Evolutionary conservation across 1,140 invertebrate genomes (phyloP).

Genomic region (Luehdorfia chinensis): DNA sequence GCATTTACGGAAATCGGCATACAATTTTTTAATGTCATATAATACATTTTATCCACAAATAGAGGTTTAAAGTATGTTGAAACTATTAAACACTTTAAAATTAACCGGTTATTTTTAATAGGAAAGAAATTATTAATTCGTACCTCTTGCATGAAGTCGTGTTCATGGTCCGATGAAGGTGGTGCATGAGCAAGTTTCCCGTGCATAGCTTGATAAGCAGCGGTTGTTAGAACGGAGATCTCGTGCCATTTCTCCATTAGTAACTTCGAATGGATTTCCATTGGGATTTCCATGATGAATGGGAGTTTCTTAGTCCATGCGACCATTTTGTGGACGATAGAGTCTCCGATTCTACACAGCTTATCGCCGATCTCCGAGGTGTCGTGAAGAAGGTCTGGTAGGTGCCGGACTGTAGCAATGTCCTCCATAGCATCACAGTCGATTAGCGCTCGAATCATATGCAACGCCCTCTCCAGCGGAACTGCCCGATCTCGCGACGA

Average conservation of each 20-base stretch:
- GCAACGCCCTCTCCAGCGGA: conserved; percentile 87
- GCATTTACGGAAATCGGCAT: no score
- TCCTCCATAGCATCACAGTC: conserved; percentile 97
- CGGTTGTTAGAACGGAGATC: conserved; percentile 94
- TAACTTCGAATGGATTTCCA: conserved; percentile 95
- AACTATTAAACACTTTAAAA: no score
- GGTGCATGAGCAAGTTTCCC: conserved; percentile 80
- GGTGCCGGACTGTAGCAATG: conserved; percentile 92
- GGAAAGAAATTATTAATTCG: no score
- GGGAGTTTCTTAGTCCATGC: conserved; percentile 98
- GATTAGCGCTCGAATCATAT: conserved; percentile 93
- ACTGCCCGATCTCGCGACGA: conserved; percentile 90
- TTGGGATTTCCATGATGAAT: conserved; percentile 96
- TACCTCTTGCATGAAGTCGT: conserved; percentile 88
- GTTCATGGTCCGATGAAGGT: conserved; percentile 76
- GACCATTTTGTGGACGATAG: conserved; percentile 97
- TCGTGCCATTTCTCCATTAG: conserved; percentile 99
- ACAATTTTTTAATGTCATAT: no score
- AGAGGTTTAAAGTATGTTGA: no score
- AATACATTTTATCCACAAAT: no score
- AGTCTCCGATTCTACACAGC: conserved; percentile 96
- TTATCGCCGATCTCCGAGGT: conserved; percentile 94
- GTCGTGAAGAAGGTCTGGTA: conserved; percentile 93
- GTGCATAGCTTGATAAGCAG: conserved; percentile 95
- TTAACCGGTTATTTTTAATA: no score